These are phyloP conservation scores for Arrhamphus sclerolepis DNA, from an alignment of 2,797 vertebrate genomes.

Conservation along the genomic window DNA sequence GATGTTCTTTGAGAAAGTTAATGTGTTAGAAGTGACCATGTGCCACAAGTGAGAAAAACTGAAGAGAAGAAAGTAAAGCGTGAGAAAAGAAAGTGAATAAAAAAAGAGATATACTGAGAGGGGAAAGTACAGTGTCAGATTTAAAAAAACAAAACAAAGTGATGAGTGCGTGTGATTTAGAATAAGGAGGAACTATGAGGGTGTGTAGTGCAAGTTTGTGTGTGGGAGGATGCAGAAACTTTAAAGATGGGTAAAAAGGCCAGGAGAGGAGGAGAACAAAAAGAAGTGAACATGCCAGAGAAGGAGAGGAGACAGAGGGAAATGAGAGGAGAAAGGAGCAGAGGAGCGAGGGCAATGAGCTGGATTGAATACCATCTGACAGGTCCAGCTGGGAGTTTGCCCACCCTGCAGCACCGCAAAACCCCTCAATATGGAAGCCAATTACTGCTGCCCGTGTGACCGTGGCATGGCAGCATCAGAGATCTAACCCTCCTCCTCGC, in stretches of 20 bases:
- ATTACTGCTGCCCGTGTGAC: constrained; percentile 86
- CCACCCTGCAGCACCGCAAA: constrained; percentile 82
- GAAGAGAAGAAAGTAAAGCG: constrained; percentile 50
- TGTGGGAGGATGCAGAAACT: constrained; percentile 47
- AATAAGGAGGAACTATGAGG: constrained; percentile 24
- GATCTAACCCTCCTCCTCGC: constrained; percentile 57
- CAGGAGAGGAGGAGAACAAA: constrained; percentile 44
- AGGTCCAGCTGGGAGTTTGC: constrained; percentile 85
- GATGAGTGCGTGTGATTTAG: constrained; percentile 37
- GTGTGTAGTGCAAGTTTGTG: constrained; percentile 42
- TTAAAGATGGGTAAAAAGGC: constrained; percentile 40
- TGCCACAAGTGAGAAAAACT: constrained; percentile 64
- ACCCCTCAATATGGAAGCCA: constrained; percentile 86
- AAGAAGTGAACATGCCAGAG: constrained; percentile 56
- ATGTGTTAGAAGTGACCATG: constrained; percentile 72
- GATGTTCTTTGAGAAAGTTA: constrained; percentile 76
- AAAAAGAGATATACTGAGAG: constrained; percentile 54
- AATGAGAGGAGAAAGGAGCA: constrained; percentile 57
- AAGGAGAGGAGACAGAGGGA: constrained; percentile 53
- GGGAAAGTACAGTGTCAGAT: constrained; percentile 30
- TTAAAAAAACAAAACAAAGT: constrained; percentile 28
- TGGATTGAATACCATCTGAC: constrained; percentile 87
- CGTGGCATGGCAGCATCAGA: constrained; percentile 80
- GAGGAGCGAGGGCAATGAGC: constrained; percentile 81
- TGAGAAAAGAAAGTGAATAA: constrained; percentile 48